These are phyloP conservation scores for Torymus auratus DNA, from an alignment of 2,888 invertebrate species.

Conservation along the genomic window DNA sequence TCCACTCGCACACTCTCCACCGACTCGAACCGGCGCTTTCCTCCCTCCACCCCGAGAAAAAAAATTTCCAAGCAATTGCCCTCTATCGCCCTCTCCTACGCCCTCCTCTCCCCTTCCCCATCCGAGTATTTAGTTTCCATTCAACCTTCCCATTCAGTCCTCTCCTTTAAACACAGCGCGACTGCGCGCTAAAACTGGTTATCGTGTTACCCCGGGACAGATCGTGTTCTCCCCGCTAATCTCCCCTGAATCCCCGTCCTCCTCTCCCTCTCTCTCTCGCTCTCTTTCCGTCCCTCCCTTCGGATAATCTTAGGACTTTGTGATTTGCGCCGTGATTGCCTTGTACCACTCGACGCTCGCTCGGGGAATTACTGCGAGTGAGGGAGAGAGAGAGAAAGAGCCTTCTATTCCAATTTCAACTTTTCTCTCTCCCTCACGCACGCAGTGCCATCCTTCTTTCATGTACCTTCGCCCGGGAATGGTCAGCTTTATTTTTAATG, in stretches of 20 bases:
- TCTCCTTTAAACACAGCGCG: no score
- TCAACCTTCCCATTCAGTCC: no score
- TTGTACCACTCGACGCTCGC: conserved; percentile 33
- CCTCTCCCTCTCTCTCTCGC: neutral
- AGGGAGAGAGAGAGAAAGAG: neutral
- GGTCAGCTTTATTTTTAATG: neutral
- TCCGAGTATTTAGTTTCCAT: no score
- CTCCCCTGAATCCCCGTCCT: neutral
- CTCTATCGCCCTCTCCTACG: no score
- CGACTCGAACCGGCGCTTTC: no score
- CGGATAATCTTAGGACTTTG: conserved; percentile 49
- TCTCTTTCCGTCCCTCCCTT: conserved; percentile 7
- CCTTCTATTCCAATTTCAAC: conserved; percentile 41
- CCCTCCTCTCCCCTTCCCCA: neutral
- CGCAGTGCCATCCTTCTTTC: neutral
- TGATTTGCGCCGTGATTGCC: conserved; percentile 45
- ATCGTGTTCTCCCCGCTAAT: conserved; percentile 3
- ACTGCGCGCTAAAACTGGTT: conserved; percentile 1
- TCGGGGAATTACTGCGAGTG: conserved; percentile 12
- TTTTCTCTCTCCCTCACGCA: neutral
- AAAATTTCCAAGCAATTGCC: no score
- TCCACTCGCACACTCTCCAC: no score
- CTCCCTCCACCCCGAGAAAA: no score
- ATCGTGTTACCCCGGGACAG: conserved; percentile 13
- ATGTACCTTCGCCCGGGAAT: neutral